These are phyloP conservation scores for Itoplectis maculator DNA, from an alignment of 2,888 invertebrate genomes.

Conservation along the genomic window DNA sequence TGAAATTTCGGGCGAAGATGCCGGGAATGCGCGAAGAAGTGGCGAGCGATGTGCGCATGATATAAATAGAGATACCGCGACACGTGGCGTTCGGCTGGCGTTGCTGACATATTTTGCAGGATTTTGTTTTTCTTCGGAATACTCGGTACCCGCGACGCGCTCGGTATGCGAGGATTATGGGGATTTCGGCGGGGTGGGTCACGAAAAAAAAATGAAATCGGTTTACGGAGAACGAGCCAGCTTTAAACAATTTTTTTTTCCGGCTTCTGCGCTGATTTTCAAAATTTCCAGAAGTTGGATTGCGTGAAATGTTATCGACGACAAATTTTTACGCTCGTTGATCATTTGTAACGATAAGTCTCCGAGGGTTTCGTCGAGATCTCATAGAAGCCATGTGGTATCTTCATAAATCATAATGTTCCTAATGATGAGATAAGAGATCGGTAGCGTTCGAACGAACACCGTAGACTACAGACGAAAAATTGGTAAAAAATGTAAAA, in stretches of 20 bases:
- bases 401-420: slow-evolving; percentile 72
- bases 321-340: background rate
- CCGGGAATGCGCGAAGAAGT: background rate
- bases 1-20: background rate
- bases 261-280: no score
- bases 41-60: background rate
- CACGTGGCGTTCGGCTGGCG: background rate
- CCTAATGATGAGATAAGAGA: slow-evolving; percentile 69
- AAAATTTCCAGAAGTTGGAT: no score
- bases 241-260: no score
- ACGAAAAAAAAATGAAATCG: no score
- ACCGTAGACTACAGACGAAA: slow-evolving; percentile 5
- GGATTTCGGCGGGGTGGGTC: background rate
- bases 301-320: slow-evolving; percentile 7
- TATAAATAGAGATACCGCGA: slow-evolving; percentile 8
- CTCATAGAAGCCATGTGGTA: slow-evolving; percentile 62
- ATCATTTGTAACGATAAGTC: slow-evolving; percentile 29
- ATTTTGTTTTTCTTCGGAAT: no score
- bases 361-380: slow-evolving; percentile 54
- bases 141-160: background rate
- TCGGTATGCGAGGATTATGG: background rate
- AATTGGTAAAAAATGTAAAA: no score
- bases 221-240: no score
- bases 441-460: slow-evolving; percentile 41
- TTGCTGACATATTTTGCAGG: background rate